Evolutionary conservation across 2,797 vertebrate genomes (phyloP), one percentile per base, ranked within the genome.

Genomic region (Sebastolobus altivelis): DNA sequence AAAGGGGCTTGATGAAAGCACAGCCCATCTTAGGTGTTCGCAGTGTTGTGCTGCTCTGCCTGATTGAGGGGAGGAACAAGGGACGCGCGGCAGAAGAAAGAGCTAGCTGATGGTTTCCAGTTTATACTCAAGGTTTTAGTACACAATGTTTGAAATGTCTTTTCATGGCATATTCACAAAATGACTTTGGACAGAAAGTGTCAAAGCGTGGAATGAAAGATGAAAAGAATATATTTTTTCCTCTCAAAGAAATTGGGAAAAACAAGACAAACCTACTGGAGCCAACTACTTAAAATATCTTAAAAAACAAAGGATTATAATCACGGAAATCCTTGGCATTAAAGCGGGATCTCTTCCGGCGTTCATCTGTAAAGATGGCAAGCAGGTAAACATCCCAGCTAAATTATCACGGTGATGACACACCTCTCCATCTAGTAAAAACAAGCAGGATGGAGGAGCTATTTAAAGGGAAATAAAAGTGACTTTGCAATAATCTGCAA

Each of bases 21-120:
- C 87, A 89, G 83, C 66, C 83, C 90, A 89, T 82, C 68, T 75
- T 78, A 77, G 83, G 85, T 72, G 76, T 85, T 83, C 72, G 77
- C 59, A 62, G 76, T 77, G 77, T 83, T 86, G 37, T 77, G 65
- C 75, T 79, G 59, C 67, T 83, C 38, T 77, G 75, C 35, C 65
- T 85, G 85, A 89, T 73, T 83, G 72, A 87, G 81, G 75, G 40
- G 65, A 81, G 80, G 68, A 82, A 88, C 81, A 80, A 78, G 76
- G 65, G 55, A 85, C 83, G 87, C 82, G 65, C 43, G 74, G 65
- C 61, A 70, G 77, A 81, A 82, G 31, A 79, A 70, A 77, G 43
- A 63, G 49, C 40, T 18, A 54, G 35, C 75, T 81, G 61, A 72
- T 46, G 3, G 14, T 65, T 54, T 69, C 43, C 22, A 60, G 67